Percentiles rank a stretch among this genome's conserved stretches.
These are phyloP conservation scores for Nothocercus julius DNA, from an alignment of 2,113 vertebrate species.

Conservation along the genomic window DNA sequence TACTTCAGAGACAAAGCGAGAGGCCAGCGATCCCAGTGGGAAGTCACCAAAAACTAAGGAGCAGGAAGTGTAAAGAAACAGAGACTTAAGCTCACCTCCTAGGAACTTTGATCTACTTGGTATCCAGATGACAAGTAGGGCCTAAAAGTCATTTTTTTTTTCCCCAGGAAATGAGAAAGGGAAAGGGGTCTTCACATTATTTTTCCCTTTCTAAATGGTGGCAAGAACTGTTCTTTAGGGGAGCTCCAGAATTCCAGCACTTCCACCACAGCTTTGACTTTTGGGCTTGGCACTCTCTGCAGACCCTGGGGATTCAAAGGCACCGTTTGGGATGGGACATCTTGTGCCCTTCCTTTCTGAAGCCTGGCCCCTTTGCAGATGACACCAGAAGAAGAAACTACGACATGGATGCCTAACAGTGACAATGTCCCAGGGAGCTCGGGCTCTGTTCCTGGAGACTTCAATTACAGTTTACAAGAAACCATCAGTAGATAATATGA, in stretches of 20 bases:
- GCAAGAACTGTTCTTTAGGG: neutral
- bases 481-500: neutral
- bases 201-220: neutral
- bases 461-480: neutral
- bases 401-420: neutral
- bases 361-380: neutral
- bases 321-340: neutral
- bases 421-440: neutral
- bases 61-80: neutral
- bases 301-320: neutral
- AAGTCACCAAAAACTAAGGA: neutral
- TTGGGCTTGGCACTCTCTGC: rapidly evolving
- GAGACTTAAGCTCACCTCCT: neutral
- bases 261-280: neutral
- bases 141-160: neutral
- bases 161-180: neutral
- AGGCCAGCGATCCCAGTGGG: neutral
- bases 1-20: neutral
- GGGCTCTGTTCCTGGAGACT: neutral
- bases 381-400: neutral
- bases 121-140: neutral
- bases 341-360: neutral
- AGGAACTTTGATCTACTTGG: neutral
- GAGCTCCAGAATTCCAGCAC: neutral
- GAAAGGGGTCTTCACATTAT: neutral